Conservation (phyloP, 2,113 vertebrate genomes). For the Phoenicopterus ruber region DNA sequence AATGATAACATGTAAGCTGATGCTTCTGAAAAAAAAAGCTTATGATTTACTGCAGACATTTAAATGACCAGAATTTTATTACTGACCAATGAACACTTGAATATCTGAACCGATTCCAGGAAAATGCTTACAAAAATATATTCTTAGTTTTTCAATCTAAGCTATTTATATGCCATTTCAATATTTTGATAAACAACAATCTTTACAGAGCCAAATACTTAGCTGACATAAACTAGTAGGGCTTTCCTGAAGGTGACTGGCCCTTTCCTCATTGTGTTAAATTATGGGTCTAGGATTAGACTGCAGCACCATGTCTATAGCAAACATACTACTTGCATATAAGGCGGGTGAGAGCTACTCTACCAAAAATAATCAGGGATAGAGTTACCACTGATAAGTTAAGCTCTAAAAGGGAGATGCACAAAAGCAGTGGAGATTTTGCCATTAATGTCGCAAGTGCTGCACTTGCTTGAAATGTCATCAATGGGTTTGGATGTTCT, state of each 20-base stretch:
- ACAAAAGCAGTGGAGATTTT: background rate
- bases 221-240: background rate
- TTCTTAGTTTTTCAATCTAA: background rate
- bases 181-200: background rate
- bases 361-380: conserved; percentile 24
- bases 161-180: background rate
- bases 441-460: background rate
- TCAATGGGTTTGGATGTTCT: background rate
- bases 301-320: background rate
- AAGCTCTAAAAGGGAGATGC: background rate
- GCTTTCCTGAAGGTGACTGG: background rate
- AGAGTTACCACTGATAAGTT: background rate
- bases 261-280: background rate
- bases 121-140: background rate
- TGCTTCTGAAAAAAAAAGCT: background rate
- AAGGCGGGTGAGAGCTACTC: background rate
- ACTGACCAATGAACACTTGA: background rate
- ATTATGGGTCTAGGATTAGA: background rate
- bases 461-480: background rate
- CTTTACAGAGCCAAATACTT: background rate
- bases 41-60: conserved; percentile 5
- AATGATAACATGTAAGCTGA: background rate
- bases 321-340: background rate
- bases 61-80: background rate
- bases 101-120: background rate